Conservation (phyloP, 2,113 vertebrate genomes). For the Aspiorhynchus laticeps region DNA sequence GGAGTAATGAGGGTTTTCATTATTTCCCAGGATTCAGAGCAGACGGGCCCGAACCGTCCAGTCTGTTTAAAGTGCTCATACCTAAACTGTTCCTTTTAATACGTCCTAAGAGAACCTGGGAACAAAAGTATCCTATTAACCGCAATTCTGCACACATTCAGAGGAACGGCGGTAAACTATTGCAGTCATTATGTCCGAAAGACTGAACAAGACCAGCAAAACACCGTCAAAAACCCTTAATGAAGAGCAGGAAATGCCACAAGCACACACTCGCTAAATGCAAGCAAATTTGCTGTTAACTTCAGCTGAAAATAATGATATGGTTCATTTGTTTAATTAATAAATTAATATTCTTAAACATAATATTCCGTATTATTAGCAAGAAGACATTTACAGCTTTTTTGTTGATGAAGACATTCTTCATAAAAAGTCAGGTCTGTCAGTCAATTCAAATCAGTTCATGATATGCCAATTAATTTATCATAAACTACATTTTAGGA, state of each 20-base stretch:
- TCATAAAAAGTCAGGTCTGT: neutral
- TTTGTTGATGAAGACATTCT: neutral
- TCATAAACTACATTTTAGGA: too few species aligned
- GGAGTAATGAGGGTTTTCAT: conserved; percentile 48
- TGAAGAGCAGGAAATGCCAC: conserved; percentile 6
- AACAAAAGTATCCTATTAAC: conserved; percentile 2
- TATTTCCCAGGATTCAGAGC: neutral
- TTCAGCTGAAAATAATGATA: neutral
- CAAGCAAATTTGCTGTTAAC: neutral
- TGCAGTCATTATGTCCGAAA: conserved; percentile 13
- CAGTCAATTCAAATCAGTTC: too few species aligned
- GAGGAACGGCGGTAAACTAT: neutral
- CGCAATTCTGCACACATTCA: conserved; percentile 31
- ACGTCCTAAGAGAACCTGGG: neutral
- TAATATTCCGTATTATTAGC: neutral
- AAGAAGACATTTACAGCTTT: neutral
- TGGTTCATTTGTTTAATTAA: neutral
- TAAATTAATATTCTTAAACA: neutral
- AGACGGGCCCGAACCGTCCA: neutral
- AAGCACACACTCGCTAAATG: neutral
- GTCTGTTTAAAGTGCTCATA: neutral
- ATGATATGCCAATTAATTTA: too few species aligned
- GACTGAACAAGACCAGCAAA: conserved; percentile 35
- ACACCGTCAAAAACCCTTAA: neutral
- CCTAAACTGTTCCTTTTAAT: conserved; percentile 12